A percentile compares a stretch with the other conserved stretches of the same genome.
Evolutionary conservation across 2,797 vertebrate species (phyloP).

Genomic region (Sebastes cheni): DNA sequence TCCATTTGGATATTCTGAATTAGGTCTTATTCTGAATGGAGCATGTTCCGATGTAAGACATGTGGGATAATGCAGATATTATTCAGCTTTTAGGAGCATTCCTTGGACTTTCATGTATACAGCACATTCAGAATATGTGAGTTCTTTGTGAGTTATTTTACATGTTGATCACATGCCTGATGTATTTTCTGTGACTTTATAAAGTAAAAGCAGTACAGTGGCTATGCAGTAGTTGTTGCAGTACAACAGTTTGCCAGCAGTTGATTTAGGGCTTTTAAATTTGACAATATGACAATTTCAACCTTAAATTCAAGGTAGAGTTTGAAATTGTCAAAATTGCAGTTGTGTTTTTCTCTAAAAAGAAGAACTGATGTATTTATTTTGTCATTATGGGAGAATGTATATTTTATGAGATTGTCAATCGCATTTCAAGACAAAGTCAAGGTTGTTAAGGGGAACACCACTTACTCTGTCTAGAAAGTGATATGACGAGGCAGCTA

Average conservation of each 20-base stretch:
- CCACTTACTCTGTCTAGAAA: neutral
- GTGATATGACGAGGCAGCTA: neutral
- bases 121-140: neutral
- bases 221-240: neutral
- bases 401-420: neutral
- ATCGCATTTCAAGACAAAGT: slow-evolving; percentile 13
- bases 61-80: neutral
- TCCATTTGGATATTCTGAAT: neutral
- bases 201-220: neutral
- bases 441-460: neutral
- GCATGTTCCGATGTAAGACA: neutral
- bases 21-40: neutral
- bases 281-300: neutral
- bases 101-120: neutral
- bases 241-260: neutral
- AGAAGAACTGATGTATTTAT: neutral
- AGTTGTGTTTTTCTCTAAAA: neutral
- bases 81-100: neutral
- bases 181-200: neutral
- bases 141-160: neutral
- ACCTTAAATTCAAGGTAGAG: neutral
- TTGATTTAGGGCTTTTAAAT: neutral
- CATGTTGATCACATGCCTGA: neutral
- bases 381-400: slow-evolving; percentile 6
- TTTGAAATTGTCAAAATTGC: neutral